These are phyloP conservation scores for Tympanuchus pallidicinctus DNA, from an alignment of 2,113 vertebrate species.

Conservation along the genomic window DNA sequence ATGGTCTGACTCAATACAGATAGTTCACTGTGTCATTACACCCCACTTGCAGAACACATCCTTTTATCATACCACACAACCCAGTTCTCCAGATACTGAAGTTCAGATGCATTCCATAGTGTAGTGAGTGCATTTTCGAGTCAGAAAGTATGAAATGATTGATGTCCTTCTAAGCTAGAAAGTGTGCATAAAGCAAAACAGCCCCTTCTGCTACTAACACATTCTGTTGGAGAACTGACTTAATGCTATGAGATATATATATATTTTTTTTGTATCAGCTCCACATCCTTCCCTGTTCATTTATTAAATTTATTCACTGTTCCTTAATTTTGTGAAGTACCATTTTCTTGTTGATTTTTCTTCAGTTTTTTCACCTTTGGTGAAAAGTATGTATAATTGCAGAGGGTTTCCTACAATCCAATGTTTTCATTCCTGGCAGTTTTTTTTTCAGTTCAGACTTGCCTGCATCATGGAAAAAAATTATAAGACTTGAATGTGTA, in stretches of 20 bases:
- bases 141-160: not conserved
- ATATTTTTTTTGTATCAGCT: not conserved
- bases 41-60: not conserved
- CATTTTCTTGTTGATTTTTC: not conserved
- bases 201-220: not conserved
- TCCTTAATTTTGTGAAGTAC: not conserved
- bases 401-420: not conserved
- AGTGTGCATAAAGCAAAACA: not conserved
- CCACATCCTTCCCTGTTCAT: not conserved
- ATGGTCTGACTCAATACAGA: not conserved
- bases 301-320: not conserved
- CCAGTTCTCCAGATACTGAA: not conserved
- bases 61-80: not conserved
- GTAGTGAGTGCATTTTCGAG: not conserved
- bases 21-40: not conserved
- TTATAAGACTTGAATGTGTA: not conserved
- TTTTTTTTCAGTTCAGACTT: not conserved
- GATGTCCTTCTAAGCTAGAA: not conserved
- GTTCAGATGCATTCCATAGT: not conserved
- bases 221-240: not conserved
- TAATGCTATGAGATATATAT: not conserved
- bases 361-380: not conserved
- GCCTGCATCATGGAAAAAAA: rapidly evolving
- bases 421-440: not conserved
- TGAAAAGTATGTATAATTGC: not conserved